phyloP scores from a whole-genome alignment of 2,888 invertebrate species.

The Thera britannica region DNA sequence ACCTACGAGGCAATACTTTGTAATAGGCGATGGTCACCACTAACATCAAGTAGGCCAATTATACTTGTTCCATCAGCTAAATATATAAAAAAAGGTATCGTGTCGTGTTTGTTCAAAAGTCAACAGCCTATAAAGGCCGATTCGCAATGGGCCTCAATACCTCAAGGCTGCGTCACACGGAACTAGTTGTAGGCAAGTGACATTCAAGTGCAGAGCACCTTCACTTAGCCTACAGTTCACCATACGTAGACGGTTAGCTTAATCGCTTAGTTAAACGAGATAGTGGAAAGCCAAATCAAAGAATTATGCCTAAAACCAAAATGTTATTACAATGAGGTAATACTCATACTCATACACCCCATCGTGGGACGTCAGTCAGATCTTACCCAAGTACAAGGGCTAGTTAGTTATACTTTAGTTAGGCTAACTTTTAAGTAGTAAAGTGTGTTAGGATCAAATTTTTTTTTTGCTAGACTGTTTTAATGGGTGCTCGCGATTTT shows the following conservation, averaged over 20 bases:
- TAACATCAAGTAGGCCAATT: no score
- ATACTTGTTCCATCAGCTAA: background rate
- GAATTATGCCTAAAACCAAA: background rate
- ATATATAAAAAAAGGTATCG: background rate
- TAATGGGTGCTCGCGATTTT: no score
- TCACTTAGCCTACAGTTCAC: slow-evolving; percentile 41
- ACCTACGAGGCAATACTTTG: no score
- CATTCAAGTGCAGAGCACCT: slow-evolving; percentile 64
- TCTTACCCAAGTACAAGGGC: no score
- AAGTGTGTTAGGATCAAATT: no score
- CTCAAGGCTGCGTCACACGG: slow-evolving; percentile 59
- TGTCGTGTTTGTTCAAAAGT: slow-evolving; percentile 2
- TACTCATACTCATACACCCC: no score
- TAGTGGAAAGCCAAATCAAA: background rate
- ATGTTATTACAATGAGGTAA: background rate
- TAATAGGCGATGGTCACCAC: no score
- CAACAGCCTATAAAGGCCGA: slow-evolving; percentile 27
- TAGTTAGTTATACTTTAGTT: no score
- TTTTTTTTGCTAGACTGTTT: no score
- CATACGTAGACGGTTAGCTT: background rate
- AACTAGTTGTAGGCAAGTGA: slow-evolving; percentile 58
- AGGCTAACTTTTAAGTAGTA: no score
- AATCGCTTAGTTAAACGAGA: background rate
- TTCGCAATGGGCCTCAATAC: slow-evolving; percentile 47
- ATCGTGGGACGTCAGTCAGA: no score